Percentiles rank a stretch among this genome's conserved stretches.
Conservation (phyloP, 2,113 vertebrate genomes). For the Pampusana beccarii region DNA sequence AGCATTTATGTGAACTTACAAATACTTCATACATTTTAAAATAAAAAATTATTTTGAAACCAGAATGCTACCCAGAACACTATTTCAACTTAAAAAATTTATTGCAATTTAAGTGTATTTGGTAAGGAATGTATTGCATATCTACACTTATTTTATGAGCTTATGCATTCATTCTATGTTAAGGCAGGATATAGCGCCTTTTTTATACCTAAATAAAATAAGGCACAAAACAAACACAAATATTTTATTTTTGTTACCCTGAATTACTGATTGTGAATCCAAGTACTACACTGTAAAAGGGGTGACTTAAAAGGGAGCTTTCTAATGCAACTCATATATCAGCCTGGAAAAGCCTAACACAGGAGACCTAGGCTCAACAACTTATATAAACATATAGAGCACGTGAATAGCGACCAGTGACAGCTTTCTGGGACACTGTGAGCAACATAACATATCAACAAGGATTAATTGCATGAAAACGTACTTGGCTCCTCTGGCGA, state of each 20-base stretch:
- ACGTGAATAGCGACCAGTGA: background rate
- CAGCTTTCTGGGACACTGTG: background rate
- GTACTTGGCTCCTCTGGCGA: background rate
- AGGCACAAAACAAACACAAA: background rate
- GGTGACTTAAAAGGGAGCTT: background rate
- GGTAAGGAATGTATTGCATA: background rate
- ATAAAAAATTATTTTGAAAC: slow-evolving; percentile 31
- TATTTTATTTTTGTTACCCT: background rate
- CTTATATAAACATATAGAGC: background rate
- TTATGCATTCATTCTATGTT: background rate
- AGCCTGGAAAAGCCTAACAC: background rate
- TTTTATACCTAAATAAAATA: background rate
- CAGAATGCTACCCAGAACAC: background rate
- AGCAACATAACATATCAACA: background rate
- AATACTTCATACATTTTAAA: slow-evolving; percentile 34
- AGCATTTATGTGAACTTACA: slow-evolving; percentile 64
- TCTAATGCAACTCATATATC: background rate
- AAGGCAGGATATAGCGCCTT: background rate
- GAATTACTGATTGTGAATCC: background rate
- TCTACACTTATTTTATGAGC: background rate
- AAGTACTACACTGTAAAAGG: background rate
- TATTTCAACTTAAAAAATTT: slow-evolving; percentile 14
- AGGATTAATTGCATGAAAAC: background rate
- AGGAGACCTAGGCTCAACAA: background rate
- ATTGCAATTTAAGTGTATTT: background rate